Conservation (phyloP, 2,797 vertebrate species). For the Brachyalestes nurse region DNA sequence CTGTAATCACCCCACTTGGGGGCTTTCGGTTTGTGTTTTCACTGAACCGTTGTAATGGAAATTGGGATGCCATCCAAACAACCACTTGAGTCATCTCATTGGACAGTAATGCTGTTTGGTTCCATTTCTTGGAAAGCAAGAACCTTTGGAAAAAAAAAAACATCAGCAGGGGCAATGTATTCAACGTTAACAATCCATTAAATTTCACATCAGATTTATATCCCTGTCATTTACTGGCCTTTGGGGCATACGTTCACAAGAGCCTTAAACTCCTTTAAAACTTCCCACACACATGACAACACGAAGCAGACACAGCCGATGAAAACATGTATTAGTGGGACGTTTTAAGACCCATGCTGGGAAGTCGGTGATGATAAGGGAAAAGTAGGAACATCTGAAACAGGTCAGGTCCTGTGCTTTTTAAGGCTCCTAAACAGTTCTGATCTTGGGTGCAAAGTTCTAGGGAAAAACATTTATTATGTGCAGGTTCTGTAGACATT, state of each 20-base stretch:
- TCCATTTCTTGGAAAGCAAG: conserved; percentile 73
- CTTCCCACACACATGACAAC: conserved; percentile 33
- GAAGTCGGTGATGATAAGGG: no score
- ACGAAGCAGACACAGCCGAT: conserved; percentile 6
- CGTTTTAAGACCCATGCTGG: conserved; percentile 18
- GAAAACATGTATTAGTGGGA: conserved; percentile 1
- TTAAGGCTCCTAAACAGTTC: neutral
- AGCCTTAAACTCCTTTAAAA: conserved; percentile 57
- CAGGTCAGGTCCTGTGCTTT: neutral
- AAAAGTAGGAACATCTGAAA: neutral
- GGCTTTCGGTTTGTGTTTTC: conserved; percentile 76
- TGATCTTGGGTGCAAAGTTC: neutral
- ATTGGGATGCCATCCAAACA: conserved; percentile 74
- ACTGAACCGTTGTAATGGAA: conserved; percentile 75
- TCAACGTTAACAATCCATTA: conserved; percentile 70
- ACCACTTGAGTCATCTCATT: conserved; percentile 73
- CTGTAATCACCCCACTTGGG: conserved; percentile 73
- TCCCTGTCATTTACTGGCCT: conserved; percentile 60
- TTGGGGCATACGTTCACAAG: conserved; percentile 53
- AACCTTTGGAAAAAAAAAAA: conserved; percentile 62
- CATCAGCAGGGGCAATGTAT: conserved; percentile 62
- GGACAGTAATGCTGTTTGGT: conserved; percentile 64
- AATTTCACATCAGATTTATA: conserved; percentile 70
- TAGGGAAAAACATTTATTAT: neutral
- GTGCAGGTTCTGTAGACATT: no score